These are phyloP conservation scores for Ceyx melanurus DNA, from an alignment of 2,113 vertebrate genomes.

Conservation along the genomic window DNA sequence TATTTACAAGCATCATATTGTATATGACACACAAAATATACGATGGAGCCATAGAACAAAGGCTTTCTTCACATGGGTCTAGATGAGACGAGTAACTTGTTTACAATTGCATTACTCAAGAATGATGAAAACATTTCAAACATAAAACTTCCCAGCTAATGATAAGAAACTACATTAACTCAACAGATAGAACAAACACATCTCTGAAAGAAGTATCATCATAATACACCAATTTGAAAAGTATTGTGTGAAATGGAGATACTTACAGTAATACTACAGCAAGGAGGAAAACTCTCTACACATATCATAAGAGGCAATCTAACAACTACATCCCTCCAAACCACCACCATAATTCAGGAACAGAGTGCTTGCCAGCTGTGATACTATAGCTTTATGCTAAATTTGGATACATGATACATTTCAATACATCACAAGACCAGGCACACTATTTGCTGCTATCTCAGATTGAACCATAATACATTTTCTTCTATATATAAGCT, in stretches of 20 bases:
- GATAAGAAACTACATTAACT: not conserved
- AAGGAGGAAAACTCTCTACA: not conserved
- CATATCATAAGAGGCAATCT: not conserved
- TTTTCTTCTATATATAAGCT: not conserved
- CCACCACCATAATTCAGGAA: not conserved
- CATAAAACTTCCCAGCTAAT: not conserved
- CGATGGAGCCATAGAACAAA: not conserved
- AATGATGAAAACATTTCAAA: not conserved
- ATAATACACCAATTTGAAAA: not conserved
- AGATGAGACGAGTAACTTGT: not conserved
- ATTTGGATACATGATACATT: not conserved
- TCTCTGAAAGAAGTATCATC: not conserved
- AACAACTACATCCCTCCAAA: not conserved
- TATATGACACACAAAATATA: not conserved
- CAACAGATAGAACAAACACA: not conserved
- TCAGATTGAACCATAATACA: not conserved
- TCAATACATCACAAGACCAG: not conserved
- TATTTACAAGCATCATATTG: not conserved
- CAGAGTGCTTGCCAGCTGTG: not conserved
- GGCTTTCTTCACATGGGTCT: not conserved
- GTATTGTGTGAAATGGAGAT: not conserved
- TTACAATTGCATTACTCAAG: not conserved
- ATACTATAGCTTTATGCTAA: not conserved
- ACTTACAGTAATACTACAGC: not conserved
- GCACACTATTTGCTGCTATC: not conserved